Evolutionary conservation across 2,888 invertebrate species (phyloP), one percentile per base, ranked within the genome.

Genomic region (Agrochola circellaris): DNA sequence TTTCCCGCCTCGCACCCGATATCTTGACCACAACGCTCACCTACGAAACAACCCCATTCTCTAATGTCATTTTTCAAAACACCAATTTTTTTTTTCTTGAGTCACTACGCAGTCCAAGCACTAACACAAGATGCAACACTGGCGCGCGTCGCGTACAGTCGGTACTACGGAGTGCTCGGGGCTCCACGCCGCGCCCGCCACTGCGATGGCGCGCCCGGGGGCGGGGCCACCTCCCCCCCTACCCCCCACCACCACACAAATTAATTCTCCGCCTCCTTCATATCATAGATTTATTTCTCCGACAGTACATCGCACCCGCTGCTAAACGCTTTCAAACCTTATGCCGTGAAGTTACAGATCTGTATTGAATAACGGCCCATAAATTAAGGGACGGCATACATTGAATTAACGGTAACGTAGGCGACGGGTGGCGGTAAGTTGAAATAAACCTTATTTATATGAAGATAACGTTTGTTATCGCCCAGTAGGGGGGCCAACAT

Each of bases 201-300:
- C 95, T 95, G 96, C 94, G 93, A 96, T 96, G 95, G 96, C 96
- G 96, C 94, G 93, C 90, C 91, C 88, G 89, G 86, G 94, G 95
- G 95, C 95, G 95, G 95, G 88, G 95, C 94, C 83, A 87, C 87
- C 86, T 82, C 93, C 93, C 95, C 93, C 94, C 94, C 92, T 91
- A 89, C 93, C 93, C 94, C 78, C 93, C 92, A 93, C 95, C 93
- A 91, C 87, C 88, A 84, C 89, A 90, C 93, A 94, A 95, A 96
- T 95, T 94, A 95, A 95, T 94, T 95, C 95, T 92, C 95, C 96
- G 96, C 96, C 96, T 93, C 95, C 94, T 95, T 95, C 96, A 96
- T 96, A 96, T 96, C 96, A 96, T 96, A 96, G 96, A 96, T 96
- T 96, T 96, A 96, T 96, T 96, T 92, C 94, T 93, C 92, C 92